Evolutionary conservation across 2,797 vertebrate species (phyloP).

Genomic region (Anguilla anguilla): DNA sequence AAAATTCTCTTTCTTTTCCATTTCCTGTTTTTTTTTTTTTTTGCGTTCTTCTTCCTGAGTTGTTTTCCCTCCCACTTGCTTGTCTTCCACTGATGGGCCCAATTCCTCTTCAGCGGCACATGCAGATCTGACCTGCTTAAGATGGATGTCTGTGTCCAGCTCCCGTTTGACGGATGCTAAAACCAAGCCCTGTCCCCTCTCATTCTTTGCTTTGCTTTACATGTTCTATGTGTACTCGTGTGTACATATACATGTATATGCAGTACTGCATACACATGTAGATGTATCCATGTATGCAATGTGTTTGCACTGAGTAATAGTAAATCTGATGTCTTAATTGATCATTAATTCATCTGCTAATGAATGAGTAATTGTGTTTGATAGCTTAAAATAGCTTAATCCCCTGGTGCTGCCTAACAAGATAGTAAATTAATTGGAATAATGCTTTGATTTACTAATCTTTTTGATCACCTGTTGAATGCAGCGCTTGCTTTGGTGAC

Average conservation of each 20-base stretch:
- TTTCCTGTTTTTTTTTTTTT: slow-evolving; percentile 29
- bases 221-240: slow-evolving; percentile 21
- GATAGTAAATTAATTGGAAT: not conserved
- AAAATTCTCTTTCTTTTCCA: slow-evolving; percentile 32
- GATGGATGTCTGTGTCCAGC: slow-evolving; percentile 58
- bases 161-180: slow-evolving; percentile 44
- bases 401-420: not conserved
- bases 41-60: slow-evolving; percentile 21
- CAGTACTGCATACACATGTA: slow-evolving; percentile 20
- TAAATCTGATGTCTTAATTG: not conserved
- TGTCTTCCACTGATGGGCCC: slow-evolving; percentile 40
- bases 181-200: slow-evolving; percentile 47
- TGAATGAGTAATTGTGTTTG: slow-evolving; percentile 12
- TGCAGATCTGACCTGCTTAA: slow-evolving; percentile 54
- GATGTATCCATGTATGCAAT: slow-evolving; percentile 15
- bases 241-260: slow-evolving; percentile 19
- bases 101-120: slow-evolving; percentile 48
- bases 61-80: slow-evolving; percentile 32
- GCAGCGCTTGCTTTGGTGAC: not conserved
- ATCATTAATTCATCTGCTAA: not conserved
- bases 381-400: not conserved
- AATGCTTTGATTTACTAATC: not conserved
- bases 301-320: not conserved
- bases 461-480: not conserved
- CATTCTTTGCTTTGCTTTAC: slow-evolving; percentile 49